Percentiles rank a stretch among this genome's conserved stretches.
Evolutionary conservation across 2,888 invertebrate genomes (phyloP).

Genomic region (Artemia sinica): DNA sequence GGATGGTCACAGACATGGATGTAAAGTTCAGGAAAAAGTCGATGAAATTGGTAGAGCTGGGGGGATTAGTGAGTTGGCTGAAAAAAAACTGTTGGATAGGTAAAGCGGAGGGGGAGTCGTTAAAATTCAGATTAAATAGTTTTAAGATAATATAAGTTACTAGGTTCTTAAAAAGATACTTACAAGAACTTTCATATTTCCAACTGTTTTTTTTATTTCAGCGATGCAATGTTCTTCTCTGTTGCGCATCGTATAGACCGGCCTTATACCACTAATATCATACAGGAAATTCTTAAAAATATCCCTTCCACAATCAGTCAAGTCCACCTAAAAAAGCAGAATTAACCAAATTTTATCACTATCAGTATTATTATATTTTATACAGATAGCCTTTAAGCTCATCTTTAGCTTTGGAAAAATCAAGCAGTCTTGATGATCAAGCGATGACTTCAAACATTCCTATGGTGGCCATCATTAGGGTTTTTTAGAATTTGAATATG

Average conservation of each 20-base stretch:
- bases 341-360: background rate
- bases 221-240: slow-evolving; percentile 78
- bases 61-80: background rate
- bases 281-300: slow-evolving; percentile 90
- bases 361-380: too few species aligned
- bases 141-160: slow-evolving; percentile 1
- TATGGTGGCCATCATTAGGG: too few species aligned
- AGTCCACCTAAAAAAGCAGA: slow-evolving; percentile 57
- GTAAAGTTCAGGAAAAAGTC: background rate
- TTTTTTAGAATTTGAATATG: too few species aligned
- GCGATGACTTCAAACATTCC: too few species aligned
- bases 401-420: too few species aligned
- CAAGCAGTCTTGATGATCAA: too few species aligned
- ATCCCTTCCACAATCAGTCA: slow-evolving; percentile 70
- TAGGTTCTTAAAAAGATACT: slow-evolving; percentile 32
- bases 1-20: too few species aligned
- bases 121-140: background rate
- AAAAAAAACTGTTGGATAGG: background rate
- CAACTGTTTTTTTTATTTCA: slow-evolving; percentile 74
- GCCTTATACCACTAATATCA: slow-evolving; percentile 67
- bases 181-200: slow-evolving; percentile 78
- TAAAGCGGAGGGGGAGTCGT: background rate
- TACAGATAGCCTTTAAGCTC: too few species aligned
- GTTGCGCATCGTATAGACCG: slow-evolving; percentile 69
- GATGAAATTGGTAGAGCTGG: background rate